Percentiles rank a stretch among this genome's conserved stretches.
These are phyloP conservation scores for Ciconia maguari DNA, from an alignment of 2,113 vertebrate species.

Conservation along the genomic window DNA sequence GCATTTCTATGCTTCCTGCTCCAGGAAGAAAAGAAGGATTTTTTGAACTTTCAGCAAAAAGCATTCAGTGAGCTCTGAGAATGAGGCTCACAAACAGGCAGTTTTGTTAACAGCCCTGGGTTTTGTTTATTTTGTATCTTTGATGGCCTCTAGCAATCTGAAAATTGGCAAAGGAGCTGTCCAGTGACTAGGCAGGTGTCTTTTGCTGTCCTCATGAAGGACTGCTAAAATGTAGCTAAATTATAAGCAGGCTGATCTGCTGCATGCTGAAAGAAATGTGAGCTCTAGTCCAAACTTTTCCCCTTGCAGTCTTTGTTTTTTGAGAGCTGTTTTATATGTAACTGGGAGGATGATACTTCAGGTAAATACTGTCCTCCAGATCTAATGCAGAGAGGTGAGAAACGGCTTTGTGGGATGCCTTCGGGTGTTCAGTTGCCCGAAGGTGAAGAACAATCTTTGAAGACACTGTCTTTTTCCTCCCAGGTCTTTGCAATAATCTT, in stretches of 20 bases:
- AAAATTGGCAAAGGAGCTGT: not conserved
- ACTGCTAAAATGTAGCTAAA: not conserved
- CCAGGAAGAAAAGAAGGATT: not conserved
- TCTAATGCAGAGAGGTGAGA: not conserved
- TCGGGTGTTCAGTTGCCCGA: not conserved
- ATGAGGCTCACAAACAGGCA: not conserved
- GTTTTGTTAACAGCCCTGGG: not conserved
- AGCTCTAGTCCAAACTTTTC: not conserved
- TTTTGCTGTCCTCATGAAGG: not conserved
- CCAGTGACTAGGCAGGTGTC: not conserved
- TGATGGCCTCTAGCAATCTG: not conserved
- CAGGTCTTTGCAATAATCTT: not conserved
- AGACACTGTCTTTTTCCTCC: not conserved
- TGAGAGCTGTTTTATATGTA: not conserved
- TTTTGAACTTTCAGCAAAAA: not conserved
- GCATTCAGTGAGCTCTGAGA: accelerated
- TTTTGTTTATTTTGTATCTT: not conserved
- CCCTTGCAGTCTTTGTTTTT: not conserved
- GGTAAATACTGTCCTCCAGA: not conserved
- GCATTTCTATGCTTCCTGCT: not conserved
- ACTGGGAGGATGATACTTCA: not conserved
- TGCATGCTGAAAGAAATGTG: not conserved
- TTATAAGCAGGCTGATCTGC: not conserved
- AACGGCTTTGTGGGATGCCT: not conserved
- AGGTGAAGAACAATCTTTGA: not conserved